Base-by-base conservation (phyloP, 2,797 vertebrate genomes). In the Eurystomus glaucurus region DNA sequence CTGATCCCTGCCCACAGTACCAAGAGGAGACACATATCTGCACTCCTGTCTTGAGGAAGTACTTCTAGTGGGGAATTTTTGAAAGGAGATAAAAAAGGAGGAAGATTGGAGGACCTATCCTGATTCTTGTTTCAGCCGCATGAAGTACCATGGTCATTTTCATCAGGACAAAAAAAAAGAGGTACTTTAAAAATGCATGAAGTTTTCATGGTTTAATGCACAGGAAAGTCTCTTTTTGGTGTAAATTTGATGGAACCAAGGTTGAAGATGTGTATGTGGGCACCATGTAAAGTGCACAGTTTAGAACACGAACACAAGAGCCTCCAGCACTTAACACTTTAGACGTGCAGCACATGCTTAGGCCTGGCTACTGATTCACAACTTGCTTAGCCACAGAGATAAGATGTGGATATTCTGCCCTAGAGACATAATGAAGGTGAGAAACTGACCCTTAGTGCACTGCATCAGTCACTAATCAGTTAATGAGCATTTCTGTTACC, bases 401-500 rank as follows among this genome's bases (percentile, higher is more conserved):
- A 28, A 93, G 25, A 70, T 21, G 10, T n/a, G 13, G 19, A 65
- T 31, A 7, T 35, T 22, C 18, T 43, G 26, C 39, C 29, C 23
- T 46, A 54, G 8, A 69, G 37, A 25, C 0, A 1, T 29, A 61
- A 74, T 26, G 31, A 80, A 66, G 13, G 10, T 70, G 41, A 83
- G 48, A 93, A 95, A n/a, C 23, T 75, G n/a, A 81, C 16, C 31
- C 35, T 79, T 28, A 72, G 15, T 0, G 2, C 37, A 28, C 58
- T 74, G 14, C 31, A 48, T 22, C 39, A 15, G 31, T 76, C 51
- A 80, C 23, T 80, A 71, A 83, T 26, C 39, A 90, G 66, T 74
- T 92, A 93, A 91, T 78, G 60, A 92, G 37, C 4, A 39, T 91
- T 96, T 90, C 76, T 84, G 21, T 76, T 80, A 82, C 50, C 94